A percentile compares a stretch with the other conserved stretches of the same genome.
phyloP scores from a whole-genome alignment of 2,888 invertebrate genomes.

The Urechis unicinctus region DNA sequence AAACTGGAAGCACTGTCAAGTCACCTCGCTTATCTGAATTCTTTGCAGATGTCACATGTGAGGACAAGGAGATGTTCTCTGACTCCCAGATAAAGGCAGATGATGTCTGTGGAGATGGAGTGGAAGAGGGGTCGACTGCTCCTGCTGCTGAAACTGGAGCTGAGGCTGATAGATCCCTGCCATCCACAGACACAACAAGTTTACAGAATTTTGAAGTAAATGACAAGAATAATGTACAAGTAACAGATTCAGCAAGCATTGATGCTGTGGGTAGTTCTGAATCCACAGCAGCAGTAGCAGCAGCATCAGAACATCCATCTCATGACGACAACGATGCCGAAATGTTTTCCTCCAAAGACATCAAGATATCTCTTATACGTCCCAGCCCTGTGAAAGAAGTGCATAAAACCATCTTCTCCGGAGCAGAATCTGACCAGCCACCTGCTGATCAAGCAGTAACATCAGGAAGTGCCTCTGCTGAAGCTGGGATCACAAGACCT shows the following conservation, averaged over 20 bases:
- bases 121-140: too few relatives aligned
- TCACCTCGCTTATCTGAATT: neutral
- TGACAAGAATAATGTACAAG: too few relatives aligned
- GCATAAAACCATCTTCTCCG: neutral
- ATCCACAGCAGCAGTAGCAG: neutral
- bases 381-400: conserved; percentile 21
- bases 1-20: neutral
- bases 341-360: conserved; percentile 11
- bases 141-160: neutral
- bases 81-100: too few relatives aligned
- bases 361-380: conserved; percentile 19
- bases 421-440: conserved; percentile 7
- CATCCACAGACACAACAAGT: neutral
- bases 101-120: too few relatives aligned
- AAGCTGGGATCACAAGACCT: too few relatives aligned
- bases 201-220: too few relatives aligned
- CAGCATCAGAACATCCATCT: neutral
- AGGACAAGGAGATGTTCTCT: too few relatives aligned
- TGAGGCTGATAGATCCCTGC: neutral
- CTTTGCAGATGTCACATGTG: too few relatives aligned
- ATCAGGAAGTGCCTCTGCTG: neutral
- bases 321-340: neutral
- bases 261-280: neutral
- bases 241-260: too few relatives aligned
- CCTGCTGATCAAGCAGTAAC: neutral